phyloP scores from a whole-genome alignment of 2,888 invertebrate species.

The Thysanoteuthis rhombus region DNA sequence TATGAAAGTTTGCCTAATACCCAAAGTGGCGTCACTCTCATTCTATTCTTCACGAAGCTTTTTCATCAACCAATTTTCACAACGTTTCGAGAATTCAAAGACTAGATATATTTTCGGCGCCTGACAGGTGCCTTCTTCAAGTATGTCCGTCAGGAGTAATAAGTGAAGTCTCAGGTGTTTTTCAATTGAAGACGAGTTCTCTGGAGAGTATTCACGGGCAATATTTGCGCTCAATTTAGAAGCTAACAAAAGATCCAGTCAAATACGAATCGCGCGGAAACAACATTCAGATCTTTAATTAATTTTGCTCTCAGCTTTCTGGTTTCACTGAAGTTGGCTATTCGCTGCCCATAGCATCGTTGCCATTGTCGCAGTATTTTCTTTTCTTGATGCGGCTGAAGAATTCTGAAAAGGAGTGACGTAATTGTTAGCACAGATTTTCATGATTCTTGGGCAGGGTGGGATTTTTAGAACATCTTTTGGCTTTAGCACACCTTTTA shows the following conservation, averaged over 20 bases:
- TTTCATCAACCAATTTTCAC: too few species aligned
- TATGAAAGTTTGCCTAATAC: too few species aligned
- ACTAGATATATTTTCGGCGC: too few species aligned
- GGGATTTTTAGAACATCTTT: background rate
- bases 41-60: too few species aligned
- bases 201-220: background rate
- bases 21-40: too few species aligned
- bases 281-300: background rate
- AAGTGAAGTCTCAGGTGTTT: too few species aligned
- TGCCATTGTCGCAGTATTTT: background rate
- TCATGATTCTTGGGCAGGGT: background rate
- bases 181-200: too few species aligned
- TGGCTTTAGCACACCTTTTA: background rate
- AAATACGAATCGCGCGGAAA: background rate
- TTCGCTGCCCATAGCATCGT: background rate
- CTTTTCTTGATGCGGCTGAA: background rate
- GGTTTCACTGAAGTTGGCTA: background rate
- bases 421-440: background rate
- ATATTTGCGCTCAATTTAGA: background rate
- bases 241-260: background rate
- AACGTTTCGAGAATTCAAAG: too few species aligned
- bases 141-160: too few species aligned
- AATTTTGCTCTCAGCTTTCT: background rate
- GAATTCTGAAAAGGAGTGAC: background rate
- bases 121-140: too few species aligned